phyloP scores from a whole-genome alignment of 2,113 vertebrate species.

The Clinocottus analis region DNA sequence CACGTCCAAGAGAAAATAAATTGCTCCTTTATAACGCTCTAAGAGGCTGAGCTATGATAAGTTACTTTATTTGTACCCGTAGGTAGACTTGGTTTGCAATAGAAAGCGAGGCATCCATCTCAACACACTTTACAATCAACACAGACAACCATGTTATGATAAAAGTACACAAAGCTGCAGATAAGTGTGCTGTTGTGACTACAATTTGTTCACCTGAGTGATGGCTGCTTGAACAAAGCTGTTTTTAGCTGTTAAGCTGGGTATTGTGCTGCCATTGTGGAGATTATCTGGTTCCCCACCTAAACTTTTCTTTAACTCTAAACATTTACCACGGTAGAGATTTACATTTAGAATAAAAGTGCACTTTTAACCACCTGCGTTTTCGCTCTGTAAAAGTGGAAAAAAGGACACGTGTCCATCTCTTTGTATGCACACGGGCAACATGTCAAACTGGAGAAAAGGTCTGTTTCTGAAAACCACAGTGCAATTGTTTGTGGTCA shows the following conservation, averaged over 20 bases:
- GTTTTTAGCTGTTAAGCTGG: background rate
- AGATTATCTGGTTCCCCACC: slow-evolving; percentile 2
- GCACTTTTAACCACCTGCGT: background rate
- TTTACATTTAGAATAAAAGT: background rate
- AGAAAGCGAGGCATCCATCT: too few relatives aligned
- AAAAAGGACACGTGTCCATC: background rate
- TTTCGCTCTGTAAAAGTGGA: background rate
- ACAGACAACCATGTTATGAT: too few relatives aligned
- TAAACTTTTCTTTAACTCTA: background rate
- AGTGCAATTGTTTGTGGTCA: background rate
- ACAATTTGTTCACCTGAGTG: too few relatives aligned
- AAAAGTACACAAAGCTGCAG: too few relatives aligned
- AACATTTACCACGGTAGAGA: background rate
- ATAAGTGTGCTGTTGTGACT: too few relatives aligned
- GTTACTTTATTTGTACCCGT: too few relatives aligned
- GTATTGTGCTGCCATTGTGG: slow-evolving; percentile 27
- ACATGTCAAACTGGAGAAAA: background rate
- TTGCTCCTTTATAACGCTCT: slow-evolving; percentile 31
- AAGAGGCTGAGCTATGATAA: slow-evolving; percentile 5
- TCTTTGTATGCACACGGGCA: background rate
- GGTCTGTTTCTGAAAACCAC: background rate
- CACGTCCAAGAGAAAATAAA: slow-evolving; percentile 35
- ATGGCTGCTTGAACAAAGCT: too few relatives aligned
- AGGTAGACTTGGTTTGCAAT: too few relatives aligned
- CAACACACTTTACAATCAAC: too few relatives aligned